These are phyloP conservation scores for Drosophila suboccidentalis DNA, from an alignment of 2,888 invertebrate genomes.

Conservation along the genomic window DNA sequence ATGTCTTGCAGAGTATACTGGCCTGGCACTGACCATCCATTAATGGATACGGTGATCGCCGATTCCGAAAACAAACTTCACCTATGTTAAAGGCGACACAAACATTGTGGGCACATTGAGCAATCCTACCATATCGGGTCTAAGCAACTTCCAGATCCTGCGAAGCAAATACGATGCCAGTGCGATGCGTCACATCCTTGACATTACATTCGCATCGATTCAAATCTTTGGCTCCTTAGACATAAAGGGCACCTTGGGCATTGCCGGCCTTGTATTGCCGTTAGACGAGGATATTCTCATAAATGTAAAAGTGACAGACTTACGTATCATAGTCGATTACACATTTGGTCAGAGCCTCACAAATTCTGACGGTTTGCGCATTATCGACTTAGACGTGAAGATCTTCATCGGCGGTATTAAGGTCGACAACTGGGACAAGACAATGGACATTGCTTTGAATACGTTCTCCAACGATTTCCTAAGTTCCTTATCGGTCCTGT, in stretches of 20 bases:
- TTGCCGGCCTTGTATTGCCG: conserved; percentile 48
- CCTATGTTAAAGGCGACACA: conserved; percentile 31
- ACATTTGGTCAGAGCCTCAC: conserved; percentile 36
- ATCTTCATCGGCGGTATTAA: conserved; percentile 60
- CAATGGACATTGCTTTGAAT: conserved; percentile 69
- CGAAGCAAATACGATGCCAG: conserved; percentile 45
- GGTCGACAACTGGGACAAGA: conserved; percentile 57
- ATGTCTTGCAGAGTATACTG: conserved; percentile 71
- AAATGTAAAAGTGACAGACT: conserved; percentile 59
- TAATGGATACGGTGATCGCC: conserved; percentile 61
- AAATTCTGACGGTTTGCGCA: conserved; percentile 52
- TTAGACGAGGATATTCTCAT: conserved; percentile 48
- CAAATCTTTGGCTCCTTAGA: conserved; percentile 66
- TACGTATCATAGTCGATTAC: conserved; percentile 62
- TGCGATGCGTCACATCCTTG: conserved; percentile 56
- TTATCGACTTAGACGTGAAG: conserved; percentile 58
- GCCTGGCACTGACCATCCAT: conserved; percentile 40
- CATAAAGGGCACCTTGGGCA: conserved; percentile 43
- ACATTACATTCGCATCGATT: conserved; percentile 62
- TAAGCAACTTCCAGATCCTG: conserved; percentile 63
- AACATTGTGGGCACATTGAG: conserved; percentile 61
- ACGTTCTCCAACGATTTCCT: conserved; percentile 63
- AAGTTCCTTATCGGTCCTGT: conserved; percentile 45
- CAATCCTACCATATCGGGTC: conserved; percentile 58
- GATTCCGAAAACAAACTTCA: conserved; percentile 36